These are phyloP conservation scores for Oeneis ivallda DNA, from an alignment of 2,888 invertebrate species.

Conservation along the genomic window DNA sequence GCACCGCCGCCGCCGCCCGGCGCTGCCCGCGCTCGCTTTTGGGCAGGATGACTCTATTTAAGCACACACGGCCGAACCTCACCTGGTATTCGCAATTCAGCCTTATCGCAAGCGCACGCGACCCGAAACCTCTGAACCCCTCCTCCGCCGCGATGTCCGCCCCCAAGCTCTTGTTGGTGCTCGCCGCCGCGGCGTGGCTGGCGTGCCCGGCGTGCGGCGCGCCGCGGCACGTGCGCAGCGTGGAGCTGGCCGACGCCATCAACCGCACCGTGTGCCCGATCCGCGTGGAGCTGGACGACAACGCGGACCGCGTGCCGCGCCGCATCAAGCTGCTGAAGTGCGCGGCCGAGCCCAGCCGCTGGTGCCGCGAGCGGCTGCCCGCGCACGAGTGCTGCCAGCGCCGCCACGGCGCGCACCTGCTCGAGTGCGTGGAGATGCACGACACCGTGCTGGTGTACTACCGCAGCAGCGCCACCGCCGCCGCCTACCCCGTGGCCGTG, in stretches of 20 bases:
- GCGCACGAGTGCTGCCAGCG: constrained; percentile 66
- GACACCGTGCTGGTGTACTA: constrained; percentile 68
- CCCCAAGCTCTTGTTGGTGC: constrained; percentile 30
- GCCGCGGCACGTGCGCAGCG: constrained; percentile 40
- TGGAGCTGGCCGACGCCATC: constrained; percentile 55
- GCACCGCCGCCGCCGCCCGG: constrained; percentile 31
- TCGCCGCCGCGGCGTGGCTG: constrained; percentile 39
- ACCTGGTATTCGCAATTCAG: constrained; percentile 55
- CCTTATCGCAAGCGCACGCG: constrained; percentile 50
- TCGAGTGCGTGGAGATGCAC: constrained; percentile 68
- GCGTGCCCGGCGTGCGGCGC: constrained; percentile 37
- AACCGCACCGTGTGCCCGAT: constrained; percentile 71
- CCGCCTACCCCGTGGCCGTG: constrained; percentile 57
- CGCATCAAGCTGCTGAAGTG: constrained; percentile 69
- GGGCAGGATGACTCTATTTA: constrained; percentile 31
- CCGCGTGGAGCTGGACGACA: constrained; percentile 54
- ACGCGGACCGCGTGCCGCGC: constrained; percentile 60
- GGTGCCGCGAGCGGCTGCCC: constrained; percentile 56
- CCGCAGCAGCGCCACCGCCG: constrained; percentile 42
- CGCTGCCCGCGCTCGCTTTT: constrained; percentile 20
- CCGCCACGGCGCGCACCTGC: constrained; percentile 54
- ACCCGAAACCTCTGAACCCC: constrained; percentile 18
- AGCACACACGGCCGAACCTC: constrained; percentile 30
- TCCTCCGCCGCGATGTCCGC: constrained; percentile 28
- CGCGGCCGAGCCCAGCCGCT: constrained; percentile 54